Percentiles rank a stretch among this genome's conserved stretches.
Conservation (phyloP, 1,140 invertebrate species). For the Nymphalis io region DNA sequence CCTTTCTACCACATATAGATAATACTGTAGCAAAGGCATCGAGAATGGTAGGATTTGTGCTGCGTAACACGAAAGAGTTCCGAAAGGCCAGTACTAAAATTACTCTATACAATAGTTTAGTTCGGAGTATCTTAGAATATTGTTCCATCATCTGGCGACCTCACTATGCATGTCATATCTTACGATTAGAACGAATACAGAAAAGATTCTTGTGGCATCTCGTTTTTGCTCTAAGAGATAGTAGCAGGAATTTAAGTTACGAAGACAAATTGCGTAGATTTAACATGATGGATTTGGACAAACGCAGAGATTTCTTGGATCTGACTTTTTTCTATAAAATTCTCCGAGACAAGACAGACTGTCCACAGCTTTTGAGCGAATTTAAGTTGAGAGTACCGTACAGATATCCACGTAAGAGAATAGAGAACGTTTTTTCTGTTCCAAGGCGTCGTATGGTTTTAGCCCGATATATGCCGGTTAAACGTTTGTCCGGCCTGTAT, state of each 20-base stretch:
- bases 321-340: conserved; percentile 2
- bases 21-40: conserved; percentile 5
- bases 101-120: conserved; percentile 8
- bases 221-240: background rate
- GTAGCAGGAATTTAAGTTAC: conserved; percentile 4
- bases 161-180: conserved; percentile 4
- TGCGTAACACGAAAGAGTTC: conserved; percentile 1
- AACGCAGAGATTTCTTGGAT: conserved; percentile 5
- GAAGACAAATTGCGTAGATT: conserved; percentile 4
- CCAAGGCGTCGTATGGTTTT: conserved; percentile 1
- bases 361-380: conserved; percentile 1
- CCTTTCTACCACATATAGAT: conserved; percentile 6
- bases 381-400: conserved; percentile 6
- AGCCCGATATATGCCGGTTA: background rate
- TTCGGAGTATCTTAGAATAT: conserved; percentile 3
- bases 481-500: background rate
- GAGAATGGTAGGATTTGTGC: background rate
- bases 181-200: conserved; percentile 1
- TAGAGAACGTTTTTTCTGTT: background rate
- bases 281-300: conserved; percentile 4
- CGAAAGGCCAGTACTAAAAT: conserved; percentile 1
- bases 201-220: conserved; percentile 8
- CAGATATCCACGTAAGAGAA: background rate
- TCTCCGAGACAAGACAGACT: conserved; percentile 1
- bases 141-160: conserved; percentile 3